Evolutionary conservation across 2,797 vertebrate genomes (phyloP).

Genomic region (Clamator glandarius): DNA sequence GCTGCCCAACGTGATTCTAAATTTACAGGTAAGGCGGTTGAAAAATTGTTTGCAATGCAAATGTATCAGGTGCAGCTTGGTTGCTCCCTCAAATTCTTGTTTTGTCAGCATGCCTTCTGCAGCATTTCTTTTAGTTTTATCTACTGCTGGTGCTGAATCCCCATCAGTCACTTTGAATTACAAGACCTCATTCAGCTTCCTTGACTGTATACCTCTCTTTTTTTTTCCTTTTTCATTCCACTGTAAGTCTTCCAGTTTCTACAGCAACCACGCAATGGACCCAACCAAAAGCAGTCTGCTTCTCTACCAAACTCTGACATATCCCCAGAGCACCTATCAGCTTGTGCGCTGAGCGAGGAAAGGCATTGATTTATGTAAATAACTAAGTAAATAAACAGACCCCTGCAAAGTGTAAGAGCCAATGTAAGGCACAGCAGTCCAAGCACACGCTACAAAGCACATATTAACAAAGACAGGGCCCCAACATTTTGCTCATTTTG

Average conservation of each 20-base stretch:
- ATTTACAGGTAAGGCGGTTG: background rate
- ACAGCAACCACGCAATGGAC: background rate
- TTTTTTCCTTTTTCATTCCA: no score
- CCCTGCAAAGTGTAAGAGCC: background rate
- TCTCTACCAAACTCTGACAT: background rate
- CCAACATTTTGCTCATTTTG: background rate
- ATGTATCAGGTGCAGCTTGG: background rate
- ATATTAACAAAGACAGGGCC: background rate
- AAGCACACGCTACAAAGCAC: background rate
- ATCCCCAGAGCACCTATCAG: background rate
- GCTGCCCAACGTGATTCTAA: background rate
- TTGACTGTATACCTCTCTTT: no score
- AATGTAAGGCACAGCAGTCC: background rate
- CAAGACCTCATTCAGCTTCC: background rate
- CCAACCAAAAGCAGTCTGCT: background rate
- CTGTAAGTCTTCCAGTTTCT: background rate
- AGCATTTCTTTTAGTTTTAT: background rate
- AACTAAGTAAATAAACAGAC: accelerated
- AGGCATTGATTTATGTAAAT: no score
- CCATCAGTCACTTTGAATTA: no score
- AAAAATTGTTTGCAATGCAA: background rate
- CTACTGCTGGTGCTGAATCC: background rate
- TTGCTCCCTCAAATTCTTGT: background rate
- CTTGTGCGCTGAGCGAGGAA: background rate
- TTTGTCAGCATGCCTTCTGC: background rate